A percentile compares a stretch with the other conserved stretches of the same genome.
Evolutionary conservation across 2,888 invertebrate species (phyloP).

Genomic region (Beris morrisii): DNA sequence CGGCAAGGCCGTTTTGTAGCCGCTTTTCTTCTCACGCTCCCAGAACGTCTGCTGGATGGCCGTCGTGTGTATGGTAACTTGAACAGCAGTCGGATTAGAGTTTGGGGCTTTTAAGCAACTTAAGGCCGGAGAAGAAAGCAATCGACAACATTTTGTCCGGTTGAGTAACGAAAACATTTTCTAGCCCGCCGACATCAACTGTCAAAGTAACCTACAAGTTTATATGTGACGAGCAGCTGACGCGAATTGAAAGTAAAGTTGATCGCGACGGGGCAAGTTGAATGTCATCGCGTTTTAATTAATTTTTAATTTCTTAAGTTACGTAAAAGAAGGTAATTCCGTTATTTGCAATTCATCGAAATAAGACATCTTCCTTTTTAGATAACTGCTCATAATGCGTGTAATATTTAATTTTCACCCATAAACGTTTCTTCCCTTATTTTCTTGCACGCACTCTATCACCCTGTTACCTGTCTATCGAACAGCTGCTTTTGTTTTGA

Average conservation of each 20-base stretch:
- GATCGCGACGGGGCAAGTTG: too few species aligned
- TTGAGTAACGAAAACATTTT: slow-evolving; percentile 18
- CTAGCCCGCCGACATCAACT: not conserved
- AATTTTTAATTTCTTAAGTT: too few species aligned
- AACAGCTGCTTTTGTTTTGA: too few species aligned
- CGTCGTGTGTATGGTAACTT: slow-evolving; percentile 47
- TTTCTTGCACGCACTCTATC: too few species aligned
- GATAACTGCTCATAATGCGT: too few species aligned
- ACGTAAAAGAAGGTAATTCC: too few species aligned
- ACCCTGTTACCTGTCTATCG: too few species aligned
- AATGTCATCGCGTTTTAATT: too few species aligned
- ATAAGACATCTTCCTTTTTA: too few species aligned
- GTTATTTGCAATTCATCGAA: too few species aligned
- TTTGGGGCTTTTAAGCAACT: not conserved
- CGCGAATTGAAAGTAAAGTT: not conserved
- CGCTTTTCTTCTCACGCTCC: slow-evolving; percentile 54
- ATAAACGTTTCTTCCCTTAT: too few species aligned
- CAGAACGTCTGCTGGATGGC: slow-evolving; percentile 49
- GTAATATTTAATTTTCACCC: too few species aligned
- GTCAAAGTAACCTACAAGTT: not conserved
- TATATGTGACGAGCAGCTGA: not conserved
- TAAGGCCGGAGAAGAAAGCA: not conserved
- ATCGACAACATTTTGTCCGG: slow-evolving; percentile 1
- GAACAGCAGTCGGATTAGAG: not conserved
- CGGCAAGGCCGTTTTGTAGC: slow-evolving; percentile 47